A percentile compares a stretch with the other conserved stretches of the same genome.
Conservation (phyloP, 2,113 vertebrate genomes). For the Mus pahari region DNA sequence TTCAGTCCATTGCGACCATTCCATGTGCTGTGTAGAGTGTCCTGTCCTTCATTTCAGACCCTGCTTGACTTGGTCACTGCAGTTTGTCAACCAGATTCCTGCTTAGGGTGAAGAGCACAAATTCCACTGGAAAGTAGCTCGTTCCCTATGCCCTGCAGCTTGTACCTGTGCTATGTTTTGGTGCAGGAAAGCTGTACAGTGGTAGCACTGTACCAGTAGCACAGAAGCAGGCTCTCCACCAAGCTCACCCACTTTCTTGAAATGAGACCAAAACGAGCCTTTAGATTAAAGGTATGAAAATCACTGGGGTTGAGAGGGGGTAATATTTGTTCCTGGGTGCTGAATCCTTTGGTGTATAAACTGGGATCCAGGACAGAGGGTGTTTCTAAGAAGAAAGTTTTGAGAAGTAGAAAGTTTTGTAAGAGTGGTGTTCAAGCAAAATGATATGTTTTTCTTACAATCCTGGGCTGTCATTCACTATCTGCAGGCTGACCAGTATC, state of each 20-base stretch:
- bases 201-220: background rate
- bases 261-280: background rate
- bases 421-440: background rate
- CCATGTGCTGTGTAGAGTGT: background rate
- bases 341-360: background rate
- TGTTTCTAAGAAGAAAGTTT: background rate
- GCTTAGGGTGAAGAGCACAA: background rate
- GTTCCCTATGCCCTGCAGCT: background rate
- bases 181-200: background rate
- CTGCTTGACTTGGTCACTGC: background rate
- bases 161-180: background rate
- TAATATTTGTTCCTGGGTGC: background rate
- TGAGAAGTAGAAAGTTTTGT: background rate
- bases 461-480: background rate
- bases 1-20: background rate
- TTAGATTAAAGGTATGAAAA: constrained; percentile 43
- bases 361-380: background rate
- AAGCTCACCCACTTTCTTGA: background rate
- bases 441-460: background rate
- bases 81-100: background rate
- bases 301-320: background rate
- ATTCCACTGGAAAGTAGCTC: background rate
- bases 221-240: background rate
- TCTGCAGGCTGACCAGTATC: background rate
- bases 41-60: background rate